Evolutionary conservation across 1,140 invertebrate genomes (phyloP).

Genomic region (Ips typographus): DNA sequence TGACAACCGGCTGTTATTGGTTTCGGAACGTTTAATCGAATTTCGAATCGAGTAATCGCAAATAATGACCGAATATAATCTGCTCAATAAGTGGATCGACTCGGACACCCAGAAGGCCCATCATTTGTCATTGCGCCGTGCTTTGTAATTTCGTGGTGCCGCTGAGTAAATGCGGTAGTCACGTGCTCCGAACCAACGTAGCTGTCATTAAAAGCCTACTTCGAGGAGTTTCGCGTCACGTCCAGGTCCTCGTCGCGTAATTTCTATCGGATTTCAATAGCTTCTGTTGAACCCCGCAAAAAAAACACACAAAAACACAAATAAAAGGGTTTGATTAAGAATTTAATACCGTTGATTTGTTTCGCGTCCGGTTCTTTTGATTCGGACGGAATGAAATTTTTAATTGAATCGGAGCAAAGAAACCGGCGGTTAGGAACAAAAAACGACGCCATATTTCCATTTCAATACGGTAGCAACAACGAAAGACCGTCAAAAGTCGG

Average conservation of each 20-base stretch:
- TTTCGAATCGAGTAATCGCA: slow-evolving; percentile 2
- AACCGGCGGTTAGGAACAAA: background rate
- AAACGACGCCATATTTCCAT: background rate
- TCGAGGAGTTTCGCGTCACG: background rate
- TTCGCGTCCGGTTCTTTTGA: slow-evolving; percentile 9
- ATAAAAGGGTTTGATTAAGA: slow-evolving; percentile 23
- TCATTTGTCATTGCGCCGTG: slow-evolving; percentile 7
- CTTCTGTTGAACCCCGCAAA: background rate
- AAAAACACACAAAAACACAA: too few species aligned
- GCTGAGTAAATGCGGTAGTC: slow-evolving; percentile 16
- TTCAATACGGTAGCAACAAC: background rate
- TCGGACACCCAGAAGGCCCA: slow-evolving; percentile 5
- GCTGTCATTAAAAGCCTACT: slow-evolving; percentile 4
- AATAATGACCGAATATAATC: background rate
- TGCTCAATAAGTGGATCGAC: slow-evolving; percentile 7
- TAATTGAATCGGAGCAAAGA: too few species aligned
- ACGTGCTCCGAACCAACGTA: slow-evolving; percentile 7
- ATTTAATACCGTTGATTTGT: slow-evolving; percentile 28
- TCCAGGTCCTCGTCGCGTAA: background rate
- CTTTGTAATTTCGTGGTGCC: slow-evolving; percentile 15
- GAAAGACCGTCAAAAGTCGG: background rate
- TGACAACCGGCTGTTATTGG: background rate
- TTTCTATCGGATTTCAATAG: background rate
- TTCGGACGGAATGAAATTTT: too few species aligned
- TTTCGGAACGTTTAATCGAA: background rate